Conservation (phyloP, 2,797 vertebrate genomes). For the Gallirallus australis region DNA sequence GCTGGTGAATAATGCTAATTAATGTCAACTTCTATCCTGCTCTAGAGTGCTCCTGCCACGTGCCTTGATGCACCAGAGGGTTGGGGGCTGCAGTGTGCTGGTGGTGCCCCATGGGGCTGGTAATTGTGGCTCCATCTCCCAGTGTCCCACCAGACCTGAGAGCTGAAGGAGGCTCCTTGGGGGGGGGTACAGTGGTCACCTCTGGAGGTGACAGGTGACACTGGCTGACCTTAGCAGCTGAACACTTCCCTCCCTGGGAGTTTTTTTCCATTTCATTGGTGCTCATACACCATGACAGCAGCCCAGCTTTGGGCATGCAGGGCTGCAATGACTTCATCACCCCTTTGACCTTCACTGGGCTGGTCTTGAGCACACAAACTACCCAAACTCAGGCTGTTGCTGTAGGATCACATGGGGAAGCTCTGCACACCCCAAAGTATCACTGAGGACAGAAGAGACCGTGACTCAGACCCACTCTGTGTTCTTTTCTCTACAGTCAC, state of each 20-base stretch:
- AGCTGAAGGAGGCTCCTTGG: not conserved
- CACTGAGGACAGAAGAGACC: not conserved
- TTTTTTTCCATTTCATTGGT: not conserved
- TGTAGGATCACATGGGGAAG: not conserved
- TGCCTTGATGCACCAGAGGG: not conserved
- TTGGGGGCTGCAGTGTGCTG: not conserved
- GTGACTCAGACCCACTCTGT: rapidly evolving
- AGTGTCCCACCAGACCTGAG: rapidly evolving
- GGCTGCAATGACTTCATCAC: not conserved
- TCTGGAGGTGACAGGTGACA: not conserved
- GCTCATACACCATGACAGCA: rapidly evolving
- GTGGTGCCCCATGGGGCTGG: not conserved
- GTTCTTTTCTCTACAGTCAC: rapidly evolving
- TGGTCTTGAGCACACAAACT: not conserved
- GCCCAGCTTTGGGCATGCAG: not conserved
- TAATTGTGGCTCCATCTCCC: not conserved
- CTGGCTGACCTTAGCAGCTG: not conserved
- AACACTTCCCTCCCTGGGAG: not conserved
- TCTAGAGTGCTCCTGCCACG: not conserved
- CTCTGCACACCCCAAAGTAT: not conserved
- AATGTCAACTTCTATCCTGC: not conserved
- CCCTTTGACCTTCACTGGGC: rapidly evolving
- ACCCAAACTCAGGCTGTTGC: not conserved
- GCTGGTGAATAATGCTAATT: not conserved
- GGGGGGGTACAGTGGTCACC: not conserved